These are phyloP conservation scores for Nannoperca obscura DNA, from an alignment of 2,797 vertebrate species.

Conservation along the genomic window DNA sequence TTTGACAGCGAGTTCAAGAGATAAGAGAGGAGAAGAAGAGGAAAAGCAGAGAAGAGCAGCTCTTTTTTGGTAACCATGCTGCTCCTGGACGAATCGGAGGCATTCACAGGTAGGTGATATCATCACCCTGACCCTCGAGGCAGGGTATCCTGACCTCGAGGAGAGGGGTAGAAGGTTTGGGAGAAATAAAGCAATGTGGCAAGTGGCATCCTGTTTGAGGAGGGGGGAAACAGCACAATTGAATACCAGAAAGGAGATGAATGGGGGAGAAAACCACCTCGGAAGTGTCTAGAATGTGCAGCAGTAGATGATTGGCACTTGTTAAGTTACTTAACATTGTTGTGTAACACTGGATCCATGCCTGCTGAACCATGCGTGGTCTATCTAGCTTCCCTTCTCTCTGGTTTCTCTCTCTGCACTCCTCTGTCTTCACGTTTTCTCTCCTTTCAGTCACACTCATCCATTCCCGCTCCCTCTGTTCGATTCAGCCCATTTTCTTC, in stretches of 20 bases:
- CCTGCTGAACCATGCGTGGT: not conserved
- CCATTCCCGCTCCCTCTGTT: not conserved
- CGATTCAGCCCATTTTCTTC: not conserved
- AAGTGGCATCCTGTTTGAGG: not conserved
- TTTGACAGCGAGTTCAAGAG: conserved; percentile 20
- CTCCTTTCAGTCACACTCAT: not conserved
- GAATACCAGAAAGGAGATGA: not conserved
- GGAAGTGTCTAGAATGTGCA: conserved; percentile 2
- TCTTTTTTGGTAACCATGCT: conserved; percentile 70
- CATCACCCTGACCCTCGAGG: not conserved
- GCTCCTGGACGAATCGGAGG: conserved; percentile 79
- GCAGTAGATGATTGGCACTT: not conserved
- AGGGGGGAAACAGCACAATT: not conserved
- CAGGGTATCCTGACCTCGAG: not conserved
- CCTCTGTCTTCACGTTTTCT: not conserved
- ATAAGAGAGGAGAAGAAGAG: conserved; percentile 19
- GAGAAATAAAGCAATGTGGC: accelerated
- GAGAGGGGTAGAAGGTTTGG: not conserved
- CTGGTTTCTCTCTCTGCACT: not conserved
- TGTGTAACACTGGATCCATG: conserved; percentile 74
- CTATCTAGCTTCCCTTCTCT: not conserved
- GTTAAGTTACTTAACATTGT: conserved; percentile 75
- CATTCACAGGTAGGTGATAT: conserved; percentile 77
- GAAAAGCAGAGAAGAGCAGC: conserved; percentile 29
- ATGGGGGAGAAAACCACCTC: not conserved